Evolutionary conservation across 2,113 vertebrate genomes (phyloP), one percentile per base, ranked within the genome.

Genomic region (Hippocampus abdominalis): DNA sequence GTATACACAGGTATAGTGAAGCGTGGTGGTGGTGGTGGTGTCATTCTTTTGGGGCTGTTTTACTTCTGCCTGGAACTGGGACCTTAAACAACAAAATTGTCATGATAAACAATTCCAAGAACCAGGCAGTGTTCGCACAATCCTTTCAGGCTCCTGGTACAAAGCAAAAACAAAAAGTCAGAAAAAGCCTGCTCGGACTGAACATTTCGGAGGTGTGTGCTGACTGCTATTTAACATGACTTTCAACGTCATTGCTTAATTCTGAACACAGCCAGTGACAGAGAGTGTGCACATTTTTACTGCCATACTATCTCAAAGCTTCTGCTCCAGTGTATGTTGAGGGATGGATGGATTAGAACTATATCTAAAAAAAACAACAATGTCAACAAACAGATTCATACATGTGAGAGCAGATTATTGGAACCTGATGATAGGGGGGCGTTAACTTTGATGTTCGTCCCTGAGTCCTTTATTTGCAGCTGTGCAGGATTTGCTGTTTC

Each of bases 361-460:
- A 72, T 44, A n/a, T n/a, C n/a, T 44, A 44, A 49, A 18, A 48
- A 57, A 64, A 79, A 81, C n/a, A 81, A 51, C 64, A 44, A 72
- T 18, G 42, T 49, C 40, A 64, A 64, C 18, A 67, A 67, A 51
- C 67, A 61, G 57, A 39, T 72, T 39, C 46, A 7, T 3, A 68
- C 60, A 83, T 13, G 62, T 57, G 65, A 70, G 20, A 42, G 80
- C 72, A 73, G 79, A 40, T 84, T 90, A 88, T 89, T 87, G 67
- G 49, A 72, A 66, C 29, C 69, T 77, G 86, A 82, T 87, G 87
- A 90, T 68, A 72, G 79, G 64, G 64, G 60, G 46, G 75, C 72
- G 69, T 68, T 57, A 18, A 32, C 8, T 8, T 0, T 39, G 74
- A 69, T 40, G 23, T 11, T 70, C 25, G 60, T 64, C 85, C 77